Conservation (phyloP, 1,140 invertebrate species). For the Sinella curviseta region DNA sequence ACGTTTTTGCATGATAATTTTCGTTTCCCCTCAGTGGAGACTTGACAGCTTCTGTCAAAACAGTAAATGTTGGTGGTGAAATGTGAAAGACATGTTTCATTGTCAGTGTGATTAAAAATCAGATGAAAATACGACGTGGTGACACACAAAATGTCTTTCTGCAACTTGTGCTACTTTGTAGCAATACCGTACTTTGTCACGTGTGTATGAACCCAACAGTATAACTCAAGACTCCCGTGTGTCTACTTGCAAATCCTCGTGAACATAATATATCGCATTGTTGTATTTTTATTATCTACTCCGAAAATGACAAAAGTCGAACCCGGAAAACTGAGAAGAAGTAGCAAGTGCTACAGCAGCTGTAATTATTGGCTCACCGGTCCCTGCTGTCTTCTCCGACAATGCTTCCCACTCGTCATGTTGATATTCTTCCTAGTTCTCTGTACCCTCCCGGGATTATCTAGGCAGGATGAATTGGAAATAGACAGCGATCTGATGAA, state of each 20-base stretch:
- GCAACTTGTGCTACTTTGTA: neutral
- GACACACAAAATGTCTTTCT: neutral
- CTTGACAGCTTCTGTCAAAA: neutral
- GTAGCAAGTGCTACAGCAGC: slow-evolving; percentile 5
- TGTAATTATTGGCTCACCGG: slow-evolving; percentile 14
- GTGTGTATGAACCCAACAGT: neutral
- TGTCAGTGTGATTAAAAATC: neutral
- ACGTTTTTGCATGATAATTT: neutral
- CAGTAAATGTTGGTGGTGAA: neutral
- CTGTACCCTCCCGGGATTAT: neutral
- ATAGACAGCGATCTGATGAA: neutral
- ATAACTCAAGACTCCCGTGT: neutral
- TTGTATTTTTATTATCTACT: neutral
- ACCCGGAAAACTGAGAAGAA: neutral
- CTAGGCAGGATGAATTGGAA: neutral
- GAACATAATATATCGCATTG: neutral
- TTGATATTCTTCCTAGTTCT: neutral
- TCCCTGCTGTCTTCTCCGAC: neutral
- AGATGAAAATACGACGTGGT: neutral
- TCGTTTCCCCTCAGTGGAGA: neutral
- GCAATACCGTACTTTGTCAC: neutral
- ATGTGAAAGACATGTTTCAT: neutral
- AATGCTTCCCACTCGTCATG: neutral
- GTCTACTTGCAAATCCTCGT: neutral
- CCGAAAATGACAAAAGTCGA: neutral